Evolutionary conservation across 2,888 invertebrate species (phyloP).

Genomic region (Torymus tubicola): DNA sequence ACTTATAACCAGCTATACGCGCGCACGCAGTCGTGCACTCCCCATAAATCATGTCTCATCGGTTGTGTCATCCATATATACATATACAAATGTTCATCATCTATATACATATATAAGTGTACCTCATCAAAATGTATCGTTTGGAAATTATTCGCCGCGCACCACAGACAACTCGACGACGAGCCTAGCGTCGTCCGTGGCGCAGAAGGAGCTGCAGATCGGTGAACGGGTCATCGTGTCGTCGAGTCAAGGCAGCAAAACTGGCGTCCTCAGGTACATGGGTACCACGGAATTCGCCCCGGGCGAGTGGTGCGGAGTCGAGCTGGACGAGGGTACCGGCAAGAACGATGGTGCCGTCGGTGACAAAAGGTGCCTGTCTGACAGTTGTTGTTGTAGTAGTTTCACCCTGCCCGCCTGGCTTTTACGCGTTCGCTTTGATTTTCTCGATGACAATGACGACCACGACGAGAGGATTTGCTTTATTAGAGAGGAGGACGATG

Average conservation of each 20-base stretch:
- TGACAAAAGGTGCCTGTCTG: conserved; percentile 85
- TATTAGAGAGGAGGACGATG: too few species aligned
- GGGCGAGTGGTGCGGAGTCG: conserved; percentile 97
- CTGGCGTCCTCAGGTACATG: conserved; percentile 90
- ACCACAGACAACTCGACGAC: conserved; percentile 77
- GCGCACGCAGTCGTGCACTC: background rate
- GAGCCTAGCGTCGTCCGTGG: conserved; percentile 75
- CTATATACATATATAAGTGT: background rate
- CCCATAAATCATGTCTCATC: background rate
- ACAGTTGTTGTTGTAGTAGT: background rate
- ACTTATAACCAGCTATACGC: background rate
- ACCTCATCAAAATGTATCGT: background rate
- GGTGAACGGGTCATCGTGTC: conserved; percentile 95
- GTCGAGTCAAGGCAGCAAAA: conserved; percentile 91
- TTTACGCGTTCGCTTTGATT: background rate
- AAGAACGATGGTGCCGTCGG: conserved; percentile 98
- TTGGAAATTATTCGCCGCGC: background rate
- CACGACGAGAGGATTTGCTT: too few species aligned
- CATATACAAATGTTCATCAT: background rate
- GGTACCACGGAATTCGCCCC: conserved; percentile 93
- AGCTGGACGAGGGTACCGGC: conserved; percentile 94
- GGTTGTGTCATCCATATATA: background rate
- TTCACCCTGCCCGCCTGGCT: conserved; percentile 3
- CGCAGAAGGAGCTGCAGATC: conserved; percentile 83
- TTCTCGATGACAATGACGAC: too few species aligned